Evolutionary conservation across 2,113 vertebrate genomes (phyloP).

Genomic region (Montifringilla adamsi): DNA sequence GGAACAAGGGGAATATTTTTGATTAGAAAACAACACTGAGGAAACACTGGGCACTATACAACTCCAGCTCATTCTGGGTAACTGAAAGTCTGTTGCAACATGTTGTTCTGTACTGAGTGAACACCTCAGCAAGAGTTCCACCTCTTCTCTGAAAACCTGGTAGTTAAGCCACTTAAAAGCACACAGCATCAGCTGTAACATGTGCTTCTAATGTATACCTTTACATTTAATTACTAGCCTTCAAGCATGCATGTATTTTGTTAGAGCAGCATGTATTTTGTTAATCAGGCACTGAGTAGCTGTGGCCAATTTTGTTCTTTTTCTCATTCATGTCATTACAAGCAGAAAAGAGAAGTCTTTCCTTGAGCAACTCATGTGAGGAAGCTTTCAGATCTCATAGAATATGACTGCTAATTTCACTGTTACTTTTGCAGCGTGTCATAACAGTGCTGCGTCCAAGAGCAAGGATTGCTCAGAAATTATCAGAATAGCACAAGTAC

Average conservation of each 20-base stretch:
- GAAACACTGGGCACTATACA: neutral
- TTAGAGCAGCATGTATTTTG: neutral
- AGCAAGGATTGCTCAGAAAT: neutral
- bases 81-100: neutral
- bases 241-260: neutral
- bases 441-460: neutral
- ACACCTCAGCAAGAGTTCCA: constrained; percentile 11
- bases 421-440: neutral
- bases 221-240: constrained; percentile 25
- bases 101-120: neutral
- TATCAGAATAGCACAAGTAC: neutral
- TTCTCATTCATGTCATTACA: neutral
- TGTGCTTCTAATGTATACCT: neutral
- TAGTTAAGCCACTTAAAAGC: constrained; percentile 25
- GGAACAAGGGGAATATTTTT: neutral
- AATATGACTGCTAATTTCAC: neutral
- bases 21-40: neutral
- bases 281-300: constrained; percentile 14
- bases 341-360: neutral
- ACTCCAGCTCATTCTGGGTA: neutral
- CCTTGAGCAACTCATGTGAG: neutral
- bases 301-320: neutral
- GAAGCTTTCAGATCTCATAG: neutral
- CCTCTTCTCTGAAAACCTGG: neutral
- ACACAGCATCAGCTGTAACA: neutral